These are phyloP conservation scores for Perithous albicinctus DNA, from an alignment of 2,888 invertebrate species.

Conservation along the genomic window DNA sequence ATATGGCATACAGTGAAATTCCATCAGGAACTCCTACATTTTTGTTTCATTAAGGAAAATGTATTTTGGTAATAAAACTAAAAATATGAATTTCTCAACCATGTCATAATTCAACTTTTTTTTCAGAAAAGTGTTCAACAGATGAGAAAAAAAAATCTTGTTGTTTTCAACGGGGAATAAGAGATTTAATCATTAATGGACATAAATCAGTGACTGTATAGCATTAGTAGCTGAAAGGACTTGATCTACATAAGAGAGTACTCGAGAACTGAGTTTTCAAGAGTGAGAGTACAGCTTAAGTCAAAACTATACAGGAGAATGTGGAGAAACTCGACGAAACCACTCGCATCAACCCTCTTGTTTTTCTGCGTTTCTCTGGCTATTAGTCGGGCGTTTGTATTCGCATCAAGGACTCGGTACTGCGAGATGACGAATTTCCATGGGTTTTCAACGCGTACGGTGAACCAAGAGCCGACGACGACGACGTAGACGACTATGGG, in stretches of 20 bases:
- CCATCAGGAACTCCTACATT: too few species aligned
- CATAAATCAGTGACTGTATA: not conserved
- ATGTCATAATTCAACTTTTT: too few species aligned
- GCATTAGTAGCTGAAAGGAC: not conserved
- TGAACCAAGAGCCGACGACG: slow-evolving; percentile 22
- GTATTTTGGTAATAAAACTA: too few species aligned
- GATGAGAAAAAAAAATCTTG: too few species aligned
- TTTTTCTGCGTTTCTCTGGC: slow-evolving; percentile 33
- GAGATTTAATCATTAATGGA: not conserved
- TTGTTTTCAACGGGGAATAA: too few species aligned
- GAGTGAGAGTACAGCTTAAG: not conserved
- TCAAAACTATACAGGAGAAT: not conserved
- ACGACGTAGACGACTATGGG: slow-evolving; percentile 29
- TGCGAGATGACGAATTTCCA: slow-evolving; percentile 33
- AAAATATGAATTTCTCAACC: too few species aligned
- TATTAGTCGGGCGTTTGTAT: slow-evolving; percentile 42
- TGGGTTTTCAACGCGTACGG: slow-evolving; percentile 31
- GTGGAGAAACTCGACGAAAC: slow-evolving; percentile 4
- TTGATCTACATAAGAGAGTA: not conserved
- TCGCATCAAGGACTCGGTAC: slow-evolving; percentile 18
- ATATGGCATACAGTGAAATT: too few species aligned
- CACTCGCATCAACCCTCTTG: slow-evolving; percentile 23
- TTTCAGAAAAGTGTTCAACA: too few species aligned
- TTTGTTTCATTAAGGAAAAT: too few species aligned
- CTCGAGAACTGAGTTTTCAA: slow-evolving; percentile 1